These are phyloP conservation scores for Dascyllus trimaculatus DNA, from an alignment of 2,113 vertebrate genomes.

Conservation along the genomic window DNA sequence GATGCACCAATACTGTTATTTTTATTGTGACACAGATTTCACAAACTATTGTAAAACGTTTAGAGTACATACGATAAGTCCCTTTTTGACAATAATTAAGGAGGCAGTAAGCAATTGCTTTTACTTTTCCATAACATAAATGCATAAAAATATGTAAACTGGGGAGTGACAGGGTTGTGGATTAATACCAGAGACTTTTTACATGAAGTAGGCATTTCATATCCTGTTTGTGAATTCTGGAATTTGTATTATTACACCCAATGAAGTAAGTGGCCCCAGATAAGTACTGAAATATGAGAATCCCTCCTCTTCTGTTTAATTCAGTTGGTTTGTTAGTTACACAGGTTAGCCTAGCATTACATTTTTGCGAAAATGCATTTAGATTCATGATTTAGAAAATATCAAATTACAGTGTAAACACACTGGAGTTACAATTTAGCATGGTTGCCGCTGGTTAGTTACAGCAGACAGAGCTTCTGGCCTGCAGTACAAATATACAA, in stretches of 20 bases:
- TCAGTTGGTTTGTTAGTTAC: background rate
- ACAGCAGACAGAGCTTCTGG: background rate
- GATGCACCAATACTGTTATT: slow-evolving; percentile 27
- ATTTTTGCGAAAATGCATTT: background rate
- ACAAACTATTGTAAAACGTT: slow-evolving; percentile 7
- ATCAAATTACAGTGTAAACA: background rate
- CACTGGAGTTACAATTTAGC: background rate
- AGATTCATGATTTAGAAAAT: slow-evolving; percentile 6
- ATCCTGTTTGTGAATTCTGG: background rate
- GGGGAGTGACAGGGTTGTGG: no score
- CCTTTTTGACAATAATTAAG: slow-evolving; percentile 9
- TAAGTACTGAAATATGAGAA: no score
- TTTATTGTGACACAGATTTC: slow-evolving; percentile 21
- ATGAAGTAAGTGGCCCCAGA: no score
- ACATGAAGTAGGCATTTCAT: background rate
- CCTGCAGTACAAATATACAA: background rate
- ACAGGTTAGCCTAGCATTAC: background rate
- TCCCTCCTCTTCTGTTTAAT: background rate
- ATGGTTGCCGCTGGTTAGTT: no score
- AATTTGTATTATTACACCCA: background rate
- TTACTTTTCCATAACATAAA: background rate
- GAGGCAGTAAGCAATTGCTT: background rate
- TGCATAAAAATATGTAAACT: background rate
- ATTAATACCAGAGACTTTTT: no score
- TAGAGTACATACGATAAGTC: slow-evolving; percentile 6